These are phyloP conservation scores for Myoxocephalus aenaeus DNA, from an alignment of 2,797 vertebrate genomes.

Conservation along the genomic window DNA sequence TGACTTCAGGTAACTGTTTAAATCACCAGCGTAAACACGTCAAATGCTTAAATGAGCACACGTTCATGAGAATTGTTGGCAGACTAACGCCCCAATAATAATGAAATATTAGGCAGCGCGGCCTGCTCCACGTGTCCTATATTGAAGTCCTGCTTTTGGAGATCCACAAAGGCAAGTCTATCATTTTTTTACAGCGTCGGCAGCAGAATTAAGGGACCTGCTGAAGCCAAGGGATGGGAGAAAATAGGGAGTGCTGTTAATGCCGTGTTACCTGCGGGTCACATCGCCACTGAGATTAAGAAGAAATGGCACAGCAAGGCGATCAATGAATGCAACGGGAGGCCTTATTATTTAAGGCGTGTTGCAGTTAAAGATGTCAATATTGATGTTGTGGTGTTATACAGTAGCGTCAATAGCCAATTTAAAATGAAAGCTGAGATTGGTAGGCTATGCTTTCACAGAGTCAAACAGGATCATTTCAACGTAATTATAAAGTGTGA, in stretches of 20 bases:
- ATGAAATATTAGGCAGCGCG: neutral
- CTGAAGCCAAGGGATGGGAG: neutral
- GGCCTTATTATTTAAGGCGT: neutral
- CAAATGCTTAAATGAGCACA: neutral
- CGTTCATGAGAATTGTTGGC: neutral
- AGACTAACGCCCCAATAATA: neutral
- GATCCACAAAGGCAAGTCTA: neutral
- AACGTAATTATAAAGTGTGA: neutral
- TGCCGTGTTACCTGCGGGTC: neutral
- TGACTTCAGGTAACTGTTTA: neutral
- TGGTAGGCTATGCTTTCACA: neutral
- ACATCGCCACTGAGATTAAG: neutral
- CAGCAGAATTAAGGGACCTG: neutral
- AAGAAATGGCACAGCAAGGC: neutral
- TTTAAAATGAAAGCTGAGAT: neutral
- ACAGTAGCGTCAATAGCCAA: neutral
- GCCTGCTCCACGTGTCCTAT: neutral
- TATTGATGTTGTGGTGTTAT: neutral
- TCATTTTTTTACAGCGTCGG: neutral
- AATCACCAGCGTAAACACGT: neutral
- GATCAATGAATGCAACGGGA: neutral
- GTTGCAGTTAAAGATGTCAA: neutral
- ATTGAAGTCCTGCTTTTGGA: neutral
- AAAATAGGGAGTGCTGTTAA: neutral
- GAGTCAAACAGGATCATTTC: neutral